These are phyloP conservation scores for Zoanthus gigantus DNA, from an alignment of 92 coral and sea anemone species.

Conservation along the genomic window DNA sequence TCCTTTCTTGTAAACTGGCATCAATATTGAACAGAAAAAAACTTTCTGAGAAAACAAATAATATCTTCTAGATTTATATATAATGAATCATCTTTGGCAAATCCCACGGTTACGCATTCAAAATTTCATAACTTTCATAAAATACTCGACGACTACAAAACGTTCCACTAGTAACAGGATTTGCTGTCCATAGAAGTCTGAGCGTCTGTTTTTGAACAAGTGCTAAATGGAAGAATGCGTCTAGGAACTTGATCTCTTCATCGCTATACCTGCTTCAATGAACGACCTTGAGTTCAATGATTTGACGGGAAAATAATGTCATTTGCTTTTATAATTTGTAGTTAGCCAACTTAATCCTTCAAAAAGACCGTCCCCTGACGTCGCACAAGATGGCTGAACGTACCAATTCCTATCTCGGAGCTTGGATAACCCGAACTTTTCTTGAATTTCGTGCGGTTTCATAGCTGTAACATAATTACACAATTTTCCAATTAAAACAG, in stretches of 20 bases:
- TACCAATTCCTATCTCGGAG: constrained; percentile 96
- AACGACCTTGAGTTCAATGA: background rate
- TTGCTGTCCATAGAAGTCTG: background rate
- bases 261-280: background rate
- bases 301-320: constrained; percentile 1
- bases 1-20: background rate
- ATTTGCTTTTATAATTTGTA: constrained; percentile 71
- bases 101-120: background rate
- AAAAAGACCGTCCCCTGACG: constrained; percentile 96
- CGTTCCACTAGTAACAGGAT: background rate
- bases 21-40: background rate
- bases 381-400: constrained; percentile 98
- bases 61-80: background rate
- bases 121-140: background rate
- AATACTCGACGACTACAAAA: background rate
- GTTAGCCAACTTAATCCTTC: constrained; percentile 97
- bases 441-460: constrained; percentile 97
- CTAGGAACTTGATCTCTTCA: background rate
- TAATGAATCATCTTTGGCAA: background rate
- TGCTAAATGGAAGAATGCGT: background rate
- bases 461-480: constrained; percentile 70
- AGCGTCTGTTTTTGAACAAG: background rate
- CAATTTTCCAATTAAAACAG: background rate
- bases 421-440: constrained; percentile 80
- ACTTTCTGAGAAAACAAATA: background rate